Conservation (phyloP, 2,113 vertebrate species). For the Plotosus lineatus region DNA sequence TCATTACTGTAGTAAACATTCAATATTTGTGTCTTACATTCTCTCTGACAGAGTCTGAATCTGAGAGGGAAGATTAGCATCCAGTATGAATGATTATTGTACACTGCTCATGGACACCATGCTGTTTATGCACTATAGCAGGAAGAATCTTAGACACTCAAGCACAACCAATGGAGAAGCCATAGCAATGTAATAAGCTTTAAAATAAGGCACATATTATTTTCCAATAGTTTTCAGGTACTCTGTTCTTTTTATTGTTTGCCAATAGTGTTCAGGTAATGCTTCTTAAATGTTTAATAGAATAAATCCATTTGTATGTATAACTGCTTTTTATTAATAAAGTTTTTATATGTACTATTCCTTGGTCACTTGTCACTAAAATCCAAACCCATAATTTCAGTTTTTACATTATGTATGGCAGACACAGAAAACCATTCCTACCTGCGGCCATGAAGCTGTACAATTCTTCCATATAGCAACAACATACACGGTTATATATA, state of each 20-base stretch:
- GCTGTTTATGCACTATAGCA: slow-evolving; percentile 67
- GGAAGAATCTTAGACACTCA: slow-evolving; percentile 68
- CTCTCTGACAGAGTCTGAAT: slow-evolving; percentile 81
- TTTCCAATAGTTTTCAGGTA: slow-evolving; percentile 79
- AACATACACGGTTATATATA: too few relatives aligned
- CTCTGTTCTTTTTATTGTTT: too few relatives aligned
- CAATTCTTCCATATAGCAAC: too few relatives aligned
- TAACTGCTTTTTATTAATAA: slow-evolving; percentile 83
- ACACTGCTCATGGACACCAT: slow-evolving; percentile 22
- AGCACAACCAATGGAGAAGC: slow-evolving; percentile 73
- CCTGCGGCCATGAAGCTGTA: too few relatives aligned
- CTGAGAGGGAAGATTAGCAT: slow-evolving; percentile 82
- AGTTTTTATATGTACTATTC: slow-evolving; percentile 76
- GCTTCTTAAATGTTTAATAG: slow-evolving; percentile 73
- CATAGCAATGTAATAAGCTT: slow-evolving; percentile 64
- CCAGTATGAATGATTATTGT: slow-evolving; percentile 8
- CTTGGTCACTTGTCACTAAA: neutral
- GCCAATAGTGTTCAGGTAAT: slow-evolving; percentile 79
- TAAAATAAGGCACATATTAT: slow-evolving; percentile 67
- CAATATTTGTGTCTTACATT: slow-evolving; percentile 47
- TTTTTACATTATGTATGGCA: too few relatives aligned
- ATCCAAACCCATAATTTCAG: neutral
- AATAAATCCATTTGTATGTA: slow-evolving; percentile 74
- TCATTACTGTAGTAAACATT: neutral
- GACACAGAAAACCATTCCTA: too few relatives aligned